phyloP scores from a whole-genome alignment of 1,140 invertebrate species.

The Sycophaga agraensis region DNA sequence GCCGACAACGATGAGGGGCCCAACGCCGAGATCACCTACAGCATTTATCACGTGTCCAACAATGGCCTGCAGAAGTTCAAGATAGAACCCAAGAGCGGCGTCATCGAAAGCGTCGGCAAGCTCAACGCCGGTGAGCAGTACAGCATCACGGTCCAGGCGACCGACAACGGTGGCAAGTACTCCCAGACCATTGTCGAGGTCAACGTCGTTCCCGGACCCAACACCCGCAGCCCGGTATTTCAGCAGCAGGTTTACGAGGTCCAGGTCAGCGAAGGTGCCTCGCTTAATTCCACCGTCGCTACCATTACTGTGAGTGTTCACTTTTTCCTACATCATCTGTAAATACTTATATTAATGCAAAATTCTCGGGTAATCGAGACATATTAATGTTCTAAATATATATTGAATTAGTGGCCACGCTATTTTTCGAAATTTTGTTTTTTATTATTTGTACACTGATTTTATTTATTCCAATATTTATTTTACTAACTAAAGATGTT shows the following conservation, averaged over 20 bases:
- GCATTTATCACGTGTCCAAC: slow-evolving; percentile 86
- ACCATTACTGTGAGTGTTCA: slow-evolving; percentile 65
- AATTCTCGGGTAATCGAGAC: too few species aligned
- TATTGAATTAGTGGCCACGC: too few species aligned
- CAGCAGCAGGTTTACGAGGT: slow-evolving; percentile 78
- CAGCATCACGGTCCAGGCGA: slow-evolving; percentile 82
- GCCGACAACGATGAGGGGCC: slow-evolving; percentile 83
- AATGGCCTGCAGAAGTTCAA: slow-evolving; percentile 83
- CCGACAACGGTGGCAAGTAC: slow-evolving; percentile 68
- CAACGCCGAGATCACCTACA: slow-evolving; percentile 80
- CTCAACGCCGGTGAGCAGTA: slow-evolving; percentile 84
- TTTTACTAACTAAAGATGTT: too few species aligned
- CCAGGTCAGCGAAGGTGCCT: slow-evolving; percentile 83
- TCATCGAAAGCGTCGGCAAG: slow-evolving; percentile 75
- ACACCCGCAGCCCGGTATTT: slow-evolving; percentile 81
- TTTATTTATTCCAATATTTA: too few species aligned
- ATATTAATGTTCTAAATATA: too few species aligned
- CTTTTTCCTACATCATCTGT: too few species aligned
- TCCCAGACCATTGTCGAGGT: slow-evolving; percentile 84
- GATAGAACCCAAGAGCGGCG: slow-evolving; percentile 77
- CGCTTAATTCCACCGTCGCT: slow-evolving; percentile 80
- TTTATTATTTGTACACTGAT: too few species aligned
- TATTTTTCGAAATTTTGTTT: too few species aligned
- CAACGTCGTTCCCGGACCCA: slow-evolving; percentile 78
- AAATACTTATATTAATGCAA: too few species aligned